Percentiles rank a stretch among this genome's conserved stretches.
Evolutionary conservation across 2,888 invertebrate species (phyloP).

Genomic region (Synanthedon andrenaeformis): DNA sequence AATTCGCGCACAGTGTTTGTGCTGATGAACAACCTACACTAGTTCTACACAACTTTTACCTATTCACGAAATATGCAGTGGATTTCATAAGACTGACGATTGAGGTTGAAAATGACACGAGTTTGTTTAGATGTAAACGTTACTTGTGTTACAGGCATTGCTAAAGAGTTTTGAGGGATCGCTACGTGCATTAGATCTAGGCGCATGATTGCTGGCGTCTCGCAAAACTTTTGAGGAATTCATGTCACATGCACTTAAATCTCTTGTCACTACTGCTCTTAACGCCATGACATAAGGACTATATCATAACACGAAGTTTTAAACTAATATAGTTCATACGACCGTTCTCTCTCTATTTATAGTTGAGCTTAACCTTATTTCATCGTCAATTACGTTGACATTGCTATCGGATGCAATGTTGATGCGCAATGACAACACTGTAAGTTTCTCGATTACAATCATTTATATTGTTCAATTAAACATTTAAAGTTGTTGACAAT

Average conservation of each 20-base stretch:
- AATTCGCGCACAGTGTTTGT: not conserved
- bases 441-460: not conserved
- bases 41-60: too few species aligned
- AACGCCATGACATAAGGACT: too few species aligned
- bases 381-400: constrained; percentile 13
- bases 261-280: too few species aligned
- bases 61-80: too few species aligned
- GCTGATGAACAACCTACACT: too few species aligned
- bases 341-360: not conserved
- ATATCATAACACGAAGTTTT: not conserved
- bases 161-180: not conserved
- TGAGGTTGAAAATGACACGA: not conserved
- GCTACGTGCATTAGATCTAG: not conserved
- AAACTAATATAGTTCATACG: not conserved
- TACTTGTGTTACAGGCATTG: not conserved
- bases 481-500: not conserved
- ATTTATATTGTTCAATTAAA: not conserved
- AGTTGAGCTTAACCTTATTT: constrained; percentile 6
- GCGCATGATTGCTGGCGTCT: not conserved
- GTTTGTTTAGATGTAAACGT: not conserved
- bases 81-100: too few species aligned
- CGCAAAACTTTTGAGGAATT: not conserved
- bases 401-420: constrained; percentile 9
- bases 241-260: not conserved
- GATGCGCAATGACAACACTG: not conserved